Conservation (phyloP, 2,113 vertebrate species). For the Vulpes vulpes region DNA sequence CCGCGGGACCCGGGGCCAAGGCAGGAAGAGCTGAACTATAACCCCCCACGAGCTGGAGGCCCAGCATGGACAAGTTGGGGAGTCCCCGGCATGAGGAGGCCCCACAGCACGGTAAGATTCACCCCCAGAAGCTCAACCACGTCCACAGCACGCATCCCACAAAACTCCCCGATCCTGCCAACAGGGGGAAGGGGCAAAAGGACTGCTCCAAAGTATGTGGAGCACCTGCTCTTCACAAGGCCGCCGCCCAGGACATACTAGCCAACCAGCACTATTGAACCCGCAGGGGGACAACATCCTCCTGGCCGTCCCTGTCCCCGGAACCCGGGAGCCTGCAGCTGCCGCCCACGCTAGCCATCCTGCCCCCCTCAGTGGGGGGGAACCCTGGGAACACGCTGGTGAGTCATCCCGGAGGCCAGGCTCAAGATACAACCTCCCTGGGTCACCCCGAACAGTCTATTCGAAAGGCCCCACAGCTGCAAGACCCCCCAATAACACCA, state of each 20-base stretch:
- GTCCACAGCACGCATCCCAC: background rate
- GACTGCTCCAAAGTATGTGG: background rate
- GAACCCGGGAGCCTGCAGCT: background rate
- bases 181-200: background rate
- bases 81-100: background rate
- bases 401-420: background rate
- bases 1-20: background rate
- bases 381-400: background rate
- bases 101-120: background rate
- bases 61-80: background rate
- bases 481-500: background rate
- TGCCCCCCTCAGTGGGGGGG: background rate
- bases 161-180: background rate
- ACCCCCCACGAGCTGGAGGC: background rate
- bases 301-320: background rate
- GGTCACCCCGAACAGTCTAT: background rate
- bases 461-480: background rate
- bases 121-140: background rate
- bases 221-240: background rate
- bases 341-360: background rate
- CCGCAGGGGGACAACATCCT: background rate
- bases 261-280: background rate
- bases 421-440: slow-evolving; percentile 11
- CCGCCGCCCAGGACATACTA: background rate
- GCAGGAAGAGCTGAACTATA: background rate